Evolutionary conservation across 2,888 invertebrate species (phyloP).

Genomic region (Dolichomitus sp.): DNA sequence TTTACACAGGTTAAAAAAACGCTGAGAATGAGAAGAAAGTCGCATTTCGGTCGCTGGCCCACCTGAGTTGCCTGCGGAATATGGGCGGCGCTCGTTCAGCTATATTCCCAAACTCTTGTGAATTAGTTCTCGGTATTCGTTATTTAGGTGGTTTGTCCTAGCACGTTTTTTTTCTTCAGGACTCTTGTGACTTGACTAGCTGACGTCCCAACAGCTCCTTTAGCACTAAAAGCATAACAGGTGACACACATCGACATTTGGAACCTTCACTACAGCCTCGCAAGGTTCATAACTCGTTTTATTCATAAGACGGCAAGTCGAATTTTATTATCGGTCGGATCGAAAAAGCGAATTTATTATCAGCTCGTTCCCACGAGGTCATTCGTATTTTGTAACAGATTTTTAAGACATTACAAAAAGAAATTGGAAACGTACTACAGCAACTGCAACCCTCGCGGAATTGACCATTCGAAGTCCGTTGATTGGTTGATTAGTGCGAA

Average conservation of each 20-base stretch:
- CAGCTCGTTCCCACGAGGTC: conserved; percentile 15
- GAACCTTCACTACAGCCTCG: background rate
- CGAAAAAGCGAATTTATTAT: conserved; percentile 9
- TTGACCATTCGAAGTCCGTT: no score
- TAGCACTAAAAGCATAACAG: background rate
- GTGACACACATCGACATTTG: conserved; percentile 22
- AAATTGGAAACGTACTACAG: no score
- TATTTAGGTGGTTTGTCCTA: conserved; percentile 61
- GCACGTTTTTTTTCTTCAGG: conserved; percentile 24
- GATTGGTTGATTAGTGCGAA: no score
- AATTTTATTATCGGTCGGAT: conserved; percentile 34
- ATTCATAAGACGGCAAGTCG: background rate
- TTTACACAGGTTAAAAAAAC: conserved; percentile 35
- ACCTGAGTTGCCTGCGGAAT: conserved; percentile 69
- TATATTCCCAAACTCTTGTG: conserved; percentile 64
- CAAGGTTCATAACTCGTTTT: background rate
- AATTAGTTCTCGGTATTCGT: conserved; percentile 79
- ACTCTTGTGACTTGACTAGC: conserved; percentile 1
- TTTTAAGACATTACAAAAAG: background rate
- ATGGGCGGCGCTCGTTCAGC: conserved; percentile 65
- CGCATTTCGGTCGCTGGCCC: conserved; percentile 54
- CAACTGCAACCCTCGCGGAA: no score
- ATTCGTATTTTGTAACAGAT: background rate
- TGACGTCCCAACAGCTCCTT: background rate
- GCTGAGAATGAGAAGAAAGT: conserved; percentile 38